Percentiles rank a stretch among this genome's conserved stretches.
Conservation (phyloP, 1,140 invertebrate species). For the Drosophila bocki region DNA sequence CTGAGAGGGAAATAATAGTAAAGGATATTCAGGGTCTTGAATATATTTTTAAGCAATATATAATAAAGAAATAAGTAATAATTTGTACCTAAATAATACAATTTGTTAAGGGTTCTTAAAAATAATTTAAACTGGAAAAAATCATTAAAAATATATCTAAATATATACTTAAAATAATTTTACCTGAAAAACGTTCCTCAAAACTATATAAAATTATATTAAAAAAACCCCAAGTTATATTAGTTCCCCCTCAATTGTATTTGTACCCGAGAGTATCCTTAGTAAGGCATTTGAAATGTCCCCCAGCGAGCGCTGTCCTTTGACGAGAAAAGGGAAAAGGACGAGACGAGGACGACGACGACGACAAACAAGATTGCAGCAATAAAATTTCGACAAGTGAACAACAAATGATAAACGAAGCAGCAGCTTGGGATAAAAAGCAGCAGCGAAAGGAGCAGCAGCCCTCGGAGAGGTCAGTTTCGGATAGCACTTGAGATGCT, state of each 20-base stretch:
- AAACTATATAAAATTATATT: neutral
- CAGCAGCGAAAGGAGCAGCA: slow-evolving; percentile 48
- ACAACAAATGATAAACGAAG: slow-evolving; percentile 83
- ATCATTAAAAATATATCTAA: neutral
- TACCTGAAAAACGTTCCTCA: neutral
- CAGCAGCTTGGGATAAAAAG: slow-evolving; percentile 74
- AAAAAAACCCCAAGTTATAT: neutral
- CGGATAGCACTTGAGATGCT: slow-evolving; percentile 61
- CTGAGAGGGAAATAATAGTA: neutral
- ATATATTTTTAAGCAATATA: neutral
- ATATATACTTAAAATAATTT: neutral
- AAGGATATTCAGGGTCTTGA: too few species aligned
- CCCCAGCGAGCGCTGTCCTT: slow-evolving; percentile 62
- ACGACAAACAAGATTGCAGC: slow-evolving; percentile 83
- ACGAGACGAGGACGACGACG: slow-evolving; percentile 54
- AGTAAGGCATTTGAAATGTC: slow-evolving; percentile 59
- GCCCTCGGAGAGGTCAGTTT: slow-evolving; percentile 37
- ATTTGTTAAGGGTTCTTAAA: too few species aligned
- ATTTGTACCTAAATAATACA: too few species aligned
- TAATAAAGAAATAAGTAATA: too few species aligned
- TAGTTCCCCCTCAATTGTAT: slow-evolving; percentile 4
- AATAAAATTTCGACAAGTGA: slow-evolving; percentile 84
- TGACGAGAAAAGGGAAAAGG: slow-evolving; percentile 48
- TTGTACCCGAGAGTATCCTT: slow-evolving; percentile 7
- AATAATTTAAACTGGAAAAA: too few species aligned